These are phyloP conservation scores for Phalacrocorax aristotelis DNA, from an alignment of 2,113 vertebrate species.

Conservation along the genomic window DNA sequence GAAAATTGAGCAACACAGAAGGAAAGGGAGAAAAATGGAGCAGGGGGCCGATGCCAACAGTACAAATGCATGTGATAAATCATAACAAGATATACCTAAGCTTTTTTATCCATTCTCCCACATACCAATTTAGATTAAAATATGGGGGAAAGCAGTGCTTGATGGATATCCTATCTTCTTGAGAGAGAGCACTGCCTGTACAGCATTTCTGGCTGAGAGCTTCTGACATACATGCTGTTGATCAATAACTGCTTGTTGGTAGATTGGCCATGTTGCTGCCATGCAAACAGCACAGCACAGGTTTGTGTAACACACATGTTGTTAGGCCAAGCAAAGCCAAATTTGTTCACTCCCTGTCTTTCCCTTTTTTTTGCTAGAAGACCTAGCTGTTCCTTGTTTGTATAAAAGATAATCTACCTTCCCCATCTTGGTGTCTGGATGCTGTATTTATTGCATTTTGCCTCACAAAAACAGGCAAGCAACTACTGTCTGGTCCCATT, in stretches of 20 bases:
- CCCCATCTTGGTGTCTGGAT: background rate
- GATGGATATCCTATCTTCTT: background rate
- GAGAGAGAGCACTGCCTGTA: background rate
- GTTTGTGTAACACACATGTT: background rate
- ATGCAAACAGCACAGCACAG: background rate
- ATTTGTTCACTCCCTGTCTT: background rate
- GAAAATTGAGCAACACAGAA: background rate
- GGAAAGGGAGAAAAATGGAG: background rate
- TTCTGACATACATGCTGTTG: background rate
- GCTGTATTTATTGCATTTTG: background rate
- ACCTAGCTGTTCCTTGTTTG: background rate
- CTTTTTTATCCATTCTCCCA: background rate
- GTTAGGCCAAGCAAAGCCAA: background rate
- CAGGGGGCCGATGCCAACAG: background rate
- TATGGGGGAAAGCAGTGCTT: rapidly evolving
- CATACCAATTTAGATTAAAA: background rate
- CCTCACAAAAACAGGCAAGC: background rate
- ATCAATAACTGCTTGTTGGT: background rate
- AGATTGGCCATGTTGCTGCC: background rate
- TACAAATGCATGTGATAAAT: background rate
- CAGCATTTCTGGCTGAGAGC: background rate
- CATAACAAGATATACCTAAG: background rate
- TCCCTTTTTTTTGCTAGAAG: background rate
- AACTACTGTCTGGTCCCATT: background rate
- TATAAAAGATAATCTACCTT: background rate